Evolutionary conservation across 2,888 invertebrate species (phyloP), one percentile per base, ranked within the genome.

Genomic region (Chelonus formosanus): DNA sequence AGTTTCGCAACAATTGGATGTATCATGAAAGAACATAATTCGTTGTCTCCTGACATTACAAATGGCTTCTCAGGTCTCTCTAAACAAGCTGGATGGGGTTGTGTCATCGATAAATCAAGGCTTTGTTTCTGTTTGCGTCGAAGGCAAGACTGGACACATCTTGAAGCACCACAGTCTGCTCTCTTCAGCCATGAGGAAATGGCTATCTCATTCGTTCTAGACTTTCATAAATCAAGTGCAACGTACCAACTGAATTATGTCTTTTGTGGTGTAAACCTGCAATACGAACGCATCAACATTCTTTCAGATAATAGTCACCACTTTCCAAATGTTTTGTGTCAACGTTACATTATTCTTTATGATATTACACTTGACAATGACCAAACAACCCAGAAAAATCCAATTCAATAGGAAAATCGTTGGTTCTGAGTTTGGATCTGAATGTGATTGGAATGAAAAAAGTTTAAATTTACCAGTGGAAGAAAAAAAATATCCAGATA

Each of bases 91-190:
- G 40, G 40, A 3, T 40, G 40, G 43, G 32, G 35, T 54, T 48
- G 55, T 52, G 10, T 32, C 48, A 6, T 57, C 67, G 65, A 72
- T 73, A 71, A 73, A 72, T 73, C 72, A 69, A 61, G 56, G 69
- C 67, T 70, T 70, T 73, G 70, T 71, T 72, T 68, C 70, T 72
- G 71, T 72, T 72, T 72, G 70, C 69, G 65, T 63, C 65, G 69
- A 67, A 70, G 63, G 65, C 60, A 35, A 59, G 65, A 55, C 67
- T 67, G 68, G 68, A 66, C 70, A 69, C 71, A 70, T 70, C 69
- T 71, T 69, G 62, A 32, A 52, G 55, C 50, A 61, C 55, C n/a
- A 5, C 34, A 47, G 8, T 32, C 34, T 31, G 20, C 20, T 52
- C 56, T 32, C 31, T 31, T 6, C 55, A 58, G 58, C 56, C 55